Evolutionary conservation across 2,888 invertebrate species (phyloP).

Genomic region (Drosophila borealis): DNA sequence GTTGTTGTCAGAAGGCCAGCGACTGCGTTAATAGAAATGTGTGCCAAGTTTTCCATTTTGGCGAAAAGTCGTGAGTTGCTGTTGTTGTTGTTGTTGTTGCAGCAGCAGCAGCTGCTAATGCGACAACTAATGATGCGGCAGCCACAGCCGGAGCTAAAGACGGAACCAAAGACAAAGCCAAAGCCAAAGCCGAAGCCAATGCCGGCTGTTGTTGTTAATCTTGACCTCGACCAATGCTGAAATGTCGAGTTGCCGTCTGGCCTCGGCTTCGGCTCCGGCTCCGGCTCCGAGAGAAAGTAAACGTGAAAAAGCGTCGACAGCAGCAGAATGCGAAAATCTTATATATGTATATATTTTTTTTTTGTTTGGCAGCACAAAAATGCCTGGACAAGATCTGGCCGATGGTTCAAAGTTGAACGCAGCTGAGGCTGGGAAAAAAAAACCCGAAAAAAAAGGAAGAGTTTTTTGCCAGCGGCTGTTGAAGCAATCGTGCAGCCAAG

Average conservation of each 20-base stretch:
- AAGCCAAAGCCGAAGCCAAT: conserved; percentile 26
- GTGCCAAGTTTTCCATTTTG: conserved; percentile 65
- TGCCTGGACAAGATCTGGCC: conserved; percentile 44
- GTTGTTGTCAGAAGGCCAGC: conserved; percentile 2
- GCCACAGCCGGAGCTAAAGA: conserved; percentile 44
- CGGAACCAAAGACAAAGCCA: conserved; percentile 38
- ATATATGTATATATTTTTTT: conserved; percentile 9
- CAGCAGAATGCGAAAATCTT: conserved; percentile 31
- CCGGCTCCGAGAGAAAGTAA: conserved; percentile 68
- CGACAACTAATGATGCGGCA: conserved; percentile 63
- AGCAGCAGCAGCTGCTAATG: conserved; percentile 50
- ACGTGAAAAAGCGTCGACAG: conserved; percentile 37
- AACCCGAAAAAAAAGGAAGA: conserved; percentile 43
- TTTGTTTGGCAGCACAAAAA: conserved; percentile 17
- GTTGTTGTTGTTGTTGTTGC: conserved; percentile 28
- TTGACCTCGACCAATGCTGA: conserved; percentile 73
- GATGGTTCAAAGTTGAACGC: conserved; percentile 66
- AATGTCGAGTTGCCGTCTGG: conserved; percentile 54
- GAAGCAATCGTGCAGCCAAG: conserved; percentile 48
- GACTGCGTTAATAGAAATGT: conserved; percentile 65
- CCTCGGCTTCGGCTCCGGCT: conserved; percentile 11
- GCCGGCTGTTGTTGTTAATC: conserved; percentile 61
- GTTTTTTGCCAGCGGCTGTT: conserved; percentile 43
- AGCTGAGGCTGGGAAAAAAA: conserved; percentile 40
- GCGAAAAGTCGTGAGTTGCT: conserved; percentile 42